Evolutionary conservation across 2,888 invertebrate species (phyloP), one percentile per base, ranked within the genome.

Genomic region (Chloromyia formosa): DNA sequence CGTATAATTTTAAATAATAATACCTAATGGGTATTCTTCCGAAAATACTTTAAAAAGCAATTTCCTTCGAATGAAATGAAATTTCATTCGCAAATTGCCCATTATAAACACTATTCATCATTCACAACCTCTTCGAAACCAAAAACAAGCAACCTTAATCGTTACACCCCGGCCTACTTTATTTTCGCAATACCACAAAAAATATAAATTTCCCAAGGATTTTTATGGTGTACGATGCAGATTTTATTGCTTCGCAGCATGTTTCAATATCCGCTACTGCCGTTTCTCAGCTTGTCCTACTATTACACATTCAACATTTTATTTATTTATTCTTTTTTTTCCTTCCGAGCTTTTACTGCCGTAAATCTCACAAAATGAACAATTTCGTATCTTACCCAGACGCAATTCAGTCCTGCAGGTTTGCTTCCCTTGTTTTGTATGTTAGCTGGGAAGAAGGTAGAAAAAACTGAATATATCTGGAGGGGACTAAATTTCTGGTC

Each of bases 161-260:
- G 12, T 49, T n/a, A 49, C 49, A 49, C 12, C 3, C 3, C 10
- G 27, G 49, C 49, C 49, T 49, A 12, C 49, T 49, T 49, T 49
- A 2, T n/a, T 49, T 49, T n/a, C 12, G 49, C 3, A 49, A n/a
- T 12, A 2, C 5, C 49, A n/a, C 49, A 49, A 49, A 49, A 49
- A 49, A 49, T 49, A 49, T 49, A 12, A 49, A 49, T 49, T 49
- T 49, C 49, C 27, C 49, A 49, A n/a, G 14, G 49, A 49, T 49
- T 4, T 49, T 49, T 49, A 12, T 49, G 5, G 49, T 49, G 3
- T 12, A 49, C 49, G 49, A 49, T 49, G 49, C 49, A 49, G 49
- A 49, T 49, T 49, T 49, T 49, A 49, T 49, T 49, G 49, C 49
- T 49, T 49, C 12, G 2, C 49, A 49, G 16, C 49, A 49, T 49